Base-by-base conservation (phyloP, 2,113 vertebrate species). In the Caloenas nicobarica region DNA sequence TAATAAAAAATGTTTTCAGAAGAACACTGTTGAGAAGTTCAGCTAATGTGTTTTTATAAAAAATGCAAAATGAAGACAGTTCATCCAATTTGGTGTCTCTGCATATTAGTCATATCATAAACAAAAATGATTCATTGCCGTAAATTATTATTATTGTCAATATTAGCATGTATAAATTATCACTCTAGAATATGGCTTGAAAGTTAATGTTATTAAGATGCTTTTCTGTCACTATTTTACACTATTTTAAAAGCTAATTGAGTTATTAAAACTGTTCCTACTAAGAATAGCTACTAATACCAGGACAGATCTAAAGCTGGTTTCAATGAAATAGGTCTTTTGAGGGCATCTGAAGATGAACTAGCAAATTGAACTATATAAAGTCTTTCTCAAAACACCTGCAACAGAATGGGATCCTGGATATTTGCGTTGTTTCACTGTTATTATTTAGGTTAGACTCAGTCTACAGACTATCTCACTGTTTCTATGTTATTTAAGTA, bases 31-130 rank as follows among this genome's bases (percentile, higher is more conserved):
- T 79, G 38, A 87, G 71, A 89, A 85, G 53, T 61, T 56, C 34
- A 96, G 40, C 88, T 96, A 89, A 88, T 86, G 36, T 71, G 51
- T 15, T 60, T 97, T 88, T 88, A 72, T 23, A 42, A 19, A 61
- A 91, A 90, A 76, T 36, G 13, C 14, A 65, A 62, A 29, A 91
- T 50, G 11, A 80, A 68, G 14, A 70, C 7, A 25, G 29, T 65
- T 79, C 26, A 29, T 38, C 12, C 60, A 46, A 8, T 46, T 19
- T 5, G 9, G 15, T 3, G 50, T 60, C 28, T 40, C 50, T 74
- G 21, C 5, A 65, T 29, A 33, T 54, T 28, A 48, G 16, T 21
- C 57, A 71, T 23, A 61, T 19, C 29, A 81, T 36, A 40, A 83
- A 79, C 9, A 72, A 19, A 17, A 83, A 28, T 10, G 2, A 79